Conservation (phyloP, 2,888 invertebrate species). For the Chouioia cunea region DNA sequence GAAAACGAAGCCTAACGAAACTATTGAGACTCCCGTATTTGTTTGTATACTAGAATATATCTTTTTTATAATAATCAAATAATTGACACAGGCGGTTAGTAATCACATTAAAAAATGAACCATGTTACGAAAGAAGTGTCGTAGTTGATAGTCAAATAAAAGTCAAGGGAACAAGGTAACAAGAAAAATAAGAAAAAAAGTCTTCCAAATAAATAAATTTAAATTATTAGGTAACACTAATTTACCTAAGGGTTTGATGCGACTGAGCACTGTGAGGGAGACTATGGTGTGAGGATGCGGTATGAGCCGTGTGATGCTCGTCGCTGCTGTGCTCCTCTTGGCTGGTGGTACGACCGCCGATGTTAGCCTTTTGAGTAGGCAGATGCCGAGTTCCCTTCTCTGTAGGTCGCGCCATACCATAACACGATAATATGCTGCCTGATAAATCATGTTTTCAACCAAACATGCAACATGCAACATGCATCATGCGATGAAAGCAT, state of each 20-base stretch:
- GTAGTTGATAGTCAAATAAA: slow-evolving; percentile 4
- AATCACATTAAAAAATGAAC: not conserved
- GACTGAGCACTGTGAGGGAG: slow-evolving; percentile 65
- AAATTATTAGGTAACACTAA: slow-evolving; percentile 14
- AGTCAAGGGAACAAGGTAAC: not conserved
- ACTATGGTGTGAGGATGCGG: slow-evolving; percentile 66
- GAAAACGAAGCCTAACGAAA: no score
- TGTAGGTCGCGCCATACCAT: slow-evolving; percentile 59
- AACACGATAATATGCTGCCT: slow-evolving; percentile 60
- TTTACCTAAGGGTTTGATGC: slow-evolving; percentile 66
- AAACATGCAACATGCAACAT: slow-evolving; percentile 56
- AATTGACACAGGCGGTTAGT: not conserved
- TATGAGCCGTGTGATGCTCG: slow-evolving; percentile 67
- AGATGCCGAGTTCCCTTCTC: slow-evolving; percentile 62
- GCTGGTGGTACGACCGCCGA: slow-evolving; percentile 64
- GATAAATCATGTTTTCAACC: slow-evolving; percentile 54
- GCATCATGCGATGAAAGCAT: slow-evolving; percentile 41
- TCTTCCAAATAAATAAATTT: slow-evolving; percentile 5
- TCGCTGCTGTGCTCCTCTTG: slow-evolving; percentile 70
- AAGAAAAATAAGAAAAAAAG: slow-evolving; percentile 9
- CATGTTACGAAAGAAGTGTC: not conserved
- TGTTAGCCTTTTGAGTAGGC: slow-evolving; percentile 57
- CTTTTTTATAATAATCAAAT: not conserved
- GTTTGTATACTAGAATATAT: no score
- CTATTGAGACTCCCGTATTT: no score